Conservation (phyloP, 2,797 vertebrate species). For the Sternotherus odoratus region DNA sequence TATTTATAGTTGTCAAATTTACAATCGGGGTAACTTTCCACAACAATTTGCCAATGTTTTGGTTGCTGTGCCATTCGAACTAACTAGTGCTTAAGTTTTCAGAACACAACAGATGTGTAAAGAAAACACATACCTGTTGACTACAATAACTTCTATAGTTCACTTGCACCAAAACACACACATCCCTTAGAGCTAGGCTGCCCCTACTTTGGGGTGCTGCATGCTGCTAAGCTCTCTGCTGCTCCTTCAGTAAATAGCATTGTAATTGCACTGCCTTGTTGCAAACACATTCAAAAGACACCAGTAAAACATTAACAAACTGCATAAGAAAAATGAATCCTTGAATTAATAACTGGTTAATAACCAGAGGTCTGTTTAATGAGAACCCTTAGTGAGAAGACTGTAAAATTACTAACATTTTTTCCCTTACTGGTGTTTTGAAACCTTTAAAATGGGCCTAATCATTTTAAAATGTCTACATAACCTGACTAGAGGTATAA, state of each 20-base stretch:
- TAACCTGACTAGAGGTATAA: background rate
- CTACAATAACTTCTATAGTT: background rate
- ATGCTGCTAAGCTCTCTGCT: background rate
- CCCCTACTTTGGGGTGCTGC: slow-evolving; percentile 4
- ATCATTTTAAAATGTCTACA: background rate
- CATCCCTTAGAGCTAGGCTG: slow-evolving; percentile 50
- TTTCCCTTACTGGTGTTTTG: background rate
- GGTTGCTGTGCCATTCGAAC: slow-evolving; percentile 44
- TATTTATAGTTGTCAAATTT: slow-evolving; percentile 66
- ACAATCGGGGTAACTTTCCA: slow-evolving; percentile 60
- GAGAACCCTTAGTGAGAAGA: background rate
- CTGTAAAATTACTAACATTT: background rate
- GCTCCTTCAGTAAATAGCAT: background rate
- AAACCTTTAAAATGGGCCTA: background rate
- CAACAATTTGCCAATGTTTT: slow-evolving; percentile 59
- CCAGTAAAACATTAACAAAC: background rate
- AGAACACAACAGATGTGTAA: slow-evolving; percentile 27
- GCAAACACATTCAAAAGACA: background rate
- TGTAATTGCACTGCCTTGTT: background rate
- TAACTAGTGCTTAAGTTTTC: slow-evolving; percentile 50
- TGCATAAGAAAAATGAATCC: background rate
- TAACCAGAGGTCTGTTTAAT: background rate
- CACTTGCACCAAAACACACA: slow-evolving; percentile 33
- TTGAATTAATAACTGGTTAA: too few species aligned
- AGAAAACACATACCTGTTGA: slow-evolving; percentile 13